phyloP scores from a whole-genome alignment of 2,113 vertebrate species.

The Antigone vipio region DNA sequence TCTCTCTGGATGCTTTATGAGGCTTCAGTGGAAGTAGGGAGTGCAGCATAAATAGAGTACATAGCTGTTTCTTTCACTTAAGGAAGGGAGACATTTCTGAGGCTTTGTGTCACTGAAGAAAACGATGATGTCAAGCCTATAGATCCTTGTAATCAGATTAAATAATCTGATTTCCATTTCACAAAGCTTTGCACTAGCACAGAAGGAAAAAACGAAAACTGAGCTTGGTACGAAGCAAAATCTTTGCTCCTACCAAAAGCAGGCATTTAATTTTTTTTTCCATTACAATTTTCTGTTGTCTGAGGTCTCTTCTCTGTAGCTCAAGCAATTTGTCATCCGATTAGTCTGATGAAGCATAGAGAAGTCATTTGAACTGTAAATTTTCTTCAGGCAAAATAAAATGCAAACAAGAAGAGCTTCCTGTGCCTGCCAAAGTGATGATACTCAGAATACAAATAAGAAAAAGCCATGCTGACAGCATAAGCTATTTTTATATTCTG shows the following conservation, averaged over 20 bases:
- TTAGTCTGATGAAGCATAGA: conserved; percentile 76
- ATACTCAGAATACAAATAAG: conserved; percentile 81
- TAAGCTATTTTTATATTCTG: conserved; percentile 80
- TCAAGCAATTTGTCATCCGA: conserved; percentile 76
- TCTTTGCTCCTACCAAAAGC: conserved; percentile 23
- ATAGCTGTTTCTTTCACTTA: neutral
- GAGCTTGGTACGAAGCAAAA: neutral
- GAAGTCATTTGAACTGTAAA: conserved; percentile 77
- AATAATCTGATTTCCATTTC: conserved; percentile 30
- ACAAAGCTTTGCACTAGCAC: neutral
- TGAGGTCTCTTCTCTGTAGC: conserved; percentile 68
- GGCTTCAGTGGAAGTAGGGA: neutral
- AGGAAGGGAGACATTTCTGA: neutral
- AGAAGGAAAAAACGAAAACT: neutral
- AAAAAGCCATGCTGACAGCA: conserved; percentile 81
- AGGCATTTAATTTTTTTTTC: conserved; percentile 22
- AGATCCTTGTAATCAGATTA: conserved; percentile 31
- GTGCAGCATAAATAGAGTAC: neutral
- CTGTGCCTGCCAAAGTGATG: conserved; percentile 80
- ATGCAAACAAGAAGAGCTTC: conserved; percentile 77
- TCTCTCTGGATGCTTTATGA: neutral
- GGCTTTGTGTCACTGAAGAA: neutral
- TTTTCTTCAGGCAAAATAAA: conserved; percentile 80
- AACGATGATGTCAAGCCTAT: neutral
- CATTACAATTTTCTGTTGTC: conserved; percentile 60